Evolutionary conservation across 2,797 vertebrate genomes (phyloP).

Genomic region (Pelobates cultripes): DNA sequence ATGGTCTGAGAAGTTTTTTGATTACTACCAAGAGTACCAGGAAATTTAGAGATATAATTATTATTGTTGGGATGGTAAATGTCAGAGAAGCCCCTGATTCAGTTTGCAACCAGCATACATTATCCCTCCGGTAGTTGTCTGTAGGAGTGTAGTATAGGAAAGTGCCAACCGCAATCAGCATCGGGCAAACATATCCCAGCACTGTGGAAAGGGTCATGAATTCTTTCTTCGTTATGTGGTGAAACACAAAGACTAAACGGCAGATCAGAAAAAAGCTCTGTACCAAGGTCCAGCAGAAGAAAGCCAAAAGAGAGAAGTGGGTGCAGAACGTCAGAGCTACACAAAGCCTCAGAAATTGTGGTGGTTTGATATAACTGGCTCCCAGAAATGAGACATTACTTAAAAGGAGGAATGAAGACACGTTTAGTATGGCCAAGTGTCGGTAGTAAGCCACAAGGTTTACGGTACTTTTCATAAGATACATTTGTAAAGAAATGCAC

Average conservation of each 20-base stretch:
- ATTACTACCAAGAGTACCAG: constrained; percentile 36
- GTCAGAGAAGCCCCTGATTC: constrained; percentile 11
- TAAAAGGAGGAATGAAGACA: constrained; percentile 28
- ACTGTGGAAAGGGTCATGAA: constrained; percentile 31
- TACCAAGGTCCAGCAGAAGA: constrained; percentile 44
- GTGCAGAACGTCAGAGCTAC: constrained; percentile 36
- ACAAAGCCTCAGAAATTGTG: constrained; percentile 14
- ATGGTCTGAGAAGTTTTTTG: constrained; percentile 35
- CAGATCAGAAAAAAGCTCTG: constrained; percentile 38
- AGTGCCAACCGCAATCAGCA: constrained; percentile 24
- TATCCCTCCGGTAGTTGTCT: constrained; percentile 14
- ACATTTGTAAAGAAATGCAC: constrained; percentile 31
- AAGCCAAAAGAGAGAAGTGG: constrained; percentile 34
- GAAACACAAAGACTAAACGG: constrained; percentile 42
- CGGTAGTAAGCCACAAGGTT: constrained; percentile 43
- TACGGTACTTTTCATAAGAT: constrained; percentile 15
- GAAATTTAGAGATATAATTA: constrained; percentile 28
- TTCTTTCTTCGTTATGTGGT: constrained; percentile 38
- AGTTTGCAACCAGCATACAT: constrained; percentile 12
- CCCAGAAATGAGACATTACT: constrained; percentile 32
- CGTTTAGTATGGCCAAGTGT: constrained; percentile 24
- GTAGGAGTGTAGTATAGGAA: constrained; percentile 38
- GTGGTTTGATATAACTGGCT: constrained; percentile 18
- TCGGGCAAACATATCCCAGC: constrained; percentile 26
- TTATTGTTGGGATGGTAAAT: constrained; percentile 31